phyloP scores from a whole-genome alignment of 2,797 vertebrate genomes.

The Anguilla anguilla region DNA sequence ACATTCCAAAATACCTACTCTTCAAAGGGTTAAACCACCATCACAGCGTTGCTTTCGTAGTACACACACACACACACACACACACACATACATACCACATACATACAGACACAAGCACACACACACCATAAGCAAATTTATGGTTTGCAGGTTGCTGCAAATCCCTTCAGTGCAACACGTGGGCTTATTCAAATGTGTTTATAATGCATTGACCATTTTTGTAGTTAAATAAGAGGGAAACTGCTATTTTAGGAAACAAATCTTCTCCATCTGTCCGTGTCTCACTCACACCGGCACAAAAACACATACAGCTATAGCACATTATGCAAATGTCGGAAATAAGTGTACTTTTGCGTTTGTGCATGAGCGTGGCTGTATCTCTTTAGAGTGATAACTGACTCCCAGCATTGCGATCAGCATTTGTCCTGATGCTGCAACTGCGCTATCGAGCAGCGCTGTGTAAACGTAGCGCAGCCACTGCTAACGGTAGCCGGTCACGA shows the following conservation, averaged over 20 bases:
- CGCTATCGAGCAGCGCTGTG: background rate
- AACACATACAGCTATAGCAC: background rate
- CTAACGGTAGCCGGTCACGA: background rate
- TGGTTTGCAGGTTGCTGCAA: no score
- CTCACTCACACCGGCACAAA: background rate
- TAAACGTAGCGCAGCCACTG: background rate
- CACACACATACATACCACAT: background rate
- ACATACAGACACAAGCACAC: background rate
- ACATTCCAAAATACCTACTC: no score
- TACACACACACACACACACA: constrained; percentile 24
- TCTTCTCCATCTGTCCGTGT: background rate
- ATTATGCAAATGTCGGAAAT: background rate
- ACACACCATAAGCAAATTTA: background rate
- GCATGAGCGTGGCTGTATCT: background rate
- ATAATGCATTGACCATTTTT: background rate
- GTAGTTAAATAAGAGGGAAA: background rate
- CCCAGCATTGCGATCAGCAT: background rate
- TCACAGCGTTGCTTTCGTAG: no score
- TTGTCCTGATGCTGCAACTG: background rate
- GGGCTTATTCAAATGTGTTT: background rate
- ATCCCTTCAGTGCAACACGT: no score
- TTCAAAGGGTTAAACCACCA: no score
- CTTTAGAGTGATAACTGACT: background rate
- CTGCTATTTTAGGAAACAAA: background rate
- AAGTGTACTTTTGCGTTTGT: background rate